Base-by-base conservation (phyloP, 2,113 vertebrate genomes). In the Syngnathoides biaculeatus region DNA sequence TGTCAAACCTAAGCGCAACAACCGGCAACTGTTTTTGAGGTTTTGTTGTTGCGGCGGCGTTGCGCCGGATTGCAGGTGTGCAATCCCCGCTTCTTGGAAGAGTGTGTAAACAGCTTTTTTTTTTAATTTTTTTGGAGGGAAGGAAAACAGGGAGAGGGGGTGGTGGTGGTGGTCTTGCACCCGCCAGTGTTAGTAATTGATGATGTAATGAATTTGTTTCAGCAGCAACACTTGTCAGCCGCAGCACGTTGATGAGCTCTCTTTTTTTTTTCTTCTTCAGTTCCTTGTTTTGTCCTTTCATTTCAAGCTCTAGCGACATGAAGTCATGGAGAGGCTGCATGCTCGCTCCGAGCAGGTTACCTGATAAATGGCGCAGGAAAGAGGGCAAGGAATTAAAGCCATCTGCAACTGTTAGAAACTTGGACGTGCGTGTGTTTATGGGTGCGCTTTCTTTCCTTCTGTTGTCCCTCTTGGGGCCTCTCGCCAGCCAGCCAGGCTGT, bases 171-270 rank as follows among this genome's bases (percentile, higher is more conserved):
- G 30, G 30, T 35, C 4, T 35, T 75, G 77, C 75, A 73, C 77
- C 78, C 83, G 82, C 79, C 80, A 78, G 78, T 84, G 73, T 65
- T 45, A 58, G 69, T 86, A 87, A 86, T 78, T 72, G 83, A 82
- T 88, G 85, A 88, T 88, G 86, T 89, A 89, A 89, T 86, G 80
- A 86, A 85, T 86, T 86, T 69, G 79, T 89, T 89, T 86, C 78
- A 75, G 82, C 76, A 82, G 86, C 83, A 89, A 87, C 82, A 82
- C 83, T 85, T 73, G 79, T 86, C 84, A 79, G 83, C 65, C 24
- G 71, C 74, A 65, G 75, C 73, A 79, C 77, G 79, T 86, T 86
- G 84, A 88, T 84, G 78, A 84, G 88, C 72, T 42, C 67, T 64
- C 71, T 81, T 80, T 17, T 40, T n/a, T n/a, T n/a, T n/a, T n/a